Evolutionary conservation across 2,113 vertebrate species (phyloP).

Genomic region (human (Homo sapiens)): DNA sequence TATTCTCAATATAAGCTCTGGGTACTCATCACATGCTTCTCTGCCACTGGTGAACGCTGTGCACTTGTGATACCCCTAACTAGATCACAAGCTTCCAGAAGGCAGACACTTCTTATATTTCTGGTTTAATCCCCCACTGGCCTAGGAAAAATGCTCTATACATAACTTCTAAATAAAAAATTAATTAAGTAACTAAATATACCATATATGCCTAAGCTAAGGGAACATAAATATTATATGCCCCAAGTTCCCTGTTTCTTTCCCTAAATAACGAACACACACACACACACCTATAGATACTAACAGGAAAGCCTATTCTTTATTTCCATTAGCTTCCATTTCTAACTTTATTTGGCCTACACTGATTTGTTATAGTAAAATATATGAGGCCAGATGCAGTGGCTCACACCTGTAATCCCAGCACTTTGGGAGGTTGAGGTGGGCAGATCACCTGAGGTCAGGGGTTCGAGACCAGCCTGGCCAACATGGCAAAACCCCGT

Average conservation of each 20-base stretch:
- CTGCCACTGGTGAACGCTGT: not conserved
- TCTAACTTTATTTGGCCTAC: not conserved
- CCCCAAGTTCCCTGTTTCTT: not conserved
- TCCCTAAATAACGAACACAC: not conserved
- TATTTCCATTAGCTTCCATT: not conserved
- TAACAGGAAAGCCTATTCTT: not conserved
- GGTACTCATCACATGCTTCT: not conserved
- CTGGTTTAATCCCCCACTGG: not conserved
- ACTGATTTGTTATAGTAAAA: not conserved
- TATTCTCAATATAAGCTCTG: not conserved
- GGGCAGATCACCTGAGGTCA: too few species aligned
- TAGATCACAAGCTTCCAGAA: not conserved
- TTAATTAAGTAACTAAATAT: not conserved
- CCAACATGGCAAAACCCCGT: too few species aligned
- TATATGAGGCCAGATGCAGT: accelerated
- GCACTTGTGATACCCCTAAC: not conserved
- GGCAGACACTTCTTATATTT: not conserved
- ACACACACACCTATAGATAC: not conserved
- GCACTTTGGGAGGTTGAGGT: too few species aligned
- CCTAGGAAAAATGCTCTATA: not conserved
- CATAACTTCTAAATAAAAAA: not conserved
- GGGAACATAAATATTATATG: not conserved
- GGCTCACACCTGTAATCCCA: too few species aligned
- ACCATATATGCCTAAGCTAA: not conserved
- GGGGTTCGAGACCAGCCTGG: too few species aligned